phyloP scores from a whole-genome alignment of 2,797 vertebrate genomes.

The Setipinna tenuifilis region DNA sequence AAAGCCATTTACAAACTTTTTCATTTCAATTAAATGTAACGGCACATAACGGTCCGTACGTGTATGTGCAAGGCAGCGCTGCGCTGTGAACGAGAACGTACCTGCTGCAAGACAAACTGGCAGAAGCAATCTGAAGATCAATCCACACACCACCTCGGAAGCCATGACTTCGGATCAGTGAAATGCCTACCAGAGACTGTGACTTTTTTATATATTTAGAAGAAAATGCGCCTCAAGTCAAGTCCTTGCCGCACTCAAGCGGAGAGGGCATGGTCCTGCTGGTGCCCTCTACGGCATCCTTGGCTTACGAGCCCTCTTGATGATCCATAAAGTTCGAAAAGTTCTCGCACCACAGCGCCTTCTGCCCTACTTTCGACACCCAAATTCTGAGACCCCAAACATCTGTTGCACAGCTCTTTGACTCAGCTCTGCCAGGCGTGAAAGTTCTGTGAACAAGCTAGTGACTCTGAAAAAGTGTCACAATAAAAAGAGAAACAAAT shows the following conservation, averaged over 20 bases:
- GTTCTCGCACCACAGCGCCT: conserved; percentile 29
- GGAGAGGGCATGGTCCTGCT: conserved; percentile 46
- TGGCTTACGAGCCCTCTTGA: conserved; percentile 31
- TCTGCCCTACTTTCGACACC: conserved; percentile 42
- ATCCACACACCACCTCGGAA: conserved; percentile 84
- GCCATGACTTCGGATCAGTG: conserved; percentile 72
- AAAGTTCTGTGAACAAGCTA: neutral
- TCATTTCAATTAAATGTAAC: neutral
- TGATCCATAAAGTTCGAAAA: conserved; percentile 33
- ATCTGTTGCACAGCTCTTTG: conserved; percentile 36
- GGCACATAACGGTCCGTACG: neutral
- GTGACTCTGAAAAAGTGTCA: conserved; percentile 20
- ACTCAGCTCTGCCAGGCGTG: neutral
- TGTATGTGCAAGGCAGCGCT: neutral
- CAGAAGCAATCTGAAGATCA: conserved; percentile 85
- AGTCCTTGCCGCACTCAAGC: conserved; percentile 42
- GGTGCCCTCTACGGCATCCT: conserved; percentile 16
- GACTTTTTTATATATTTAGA: conserved; percentile 27
- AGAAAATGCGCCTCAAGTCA: conserved; percentile 45
- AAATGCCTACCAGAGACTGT: conserved; percentile 33
- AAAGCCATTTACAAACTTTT: neutral
- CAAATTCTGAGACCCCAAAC: conserved; percentile 36
- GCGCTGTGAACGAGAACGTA: conserved; percentile 58
- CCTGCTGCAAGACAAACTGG: conserved; percentile 84
- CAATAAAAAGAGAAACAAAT: neutral